These are phyloP conservation scores for Channa maculata DNA, from an alignment of 2,113 vertebrate genomes.

Conservation along the genomic window DNA sequence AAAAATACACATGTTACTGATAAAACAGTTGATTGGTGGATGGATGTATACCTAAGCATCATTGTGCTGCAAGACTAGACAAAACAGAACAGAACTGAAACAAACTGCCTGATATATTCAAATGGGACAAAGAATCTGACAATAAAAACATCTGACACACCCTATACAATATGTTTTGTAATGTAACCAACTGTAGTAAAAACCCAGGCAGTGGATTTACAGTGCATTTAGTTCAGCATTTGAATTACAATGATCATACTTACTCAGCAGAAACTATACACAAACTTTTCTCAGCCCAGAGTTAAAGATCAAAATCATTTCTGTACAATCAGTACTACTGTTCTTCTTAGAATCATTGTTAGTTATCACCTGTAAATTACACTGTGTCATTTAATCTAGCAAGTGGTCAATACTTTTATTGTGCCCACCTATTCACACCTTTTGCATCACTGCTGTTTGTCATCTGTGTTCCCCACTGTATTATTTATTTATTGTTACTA, in stretches of 20 bases:
- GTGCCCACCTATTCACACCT: slow-evolving; percentile 29
- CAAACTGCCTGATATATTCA: no score
- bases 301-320: slow-evolving; percentile 4
- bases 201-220: no score
- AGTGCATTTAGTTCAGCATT: no score
- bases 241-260: not conserved
- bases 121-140: no score
- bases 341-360: slow-evolving; percentile 24
- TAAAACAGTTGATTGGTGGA: no score
- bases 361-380: slow-evolving; percentile 1
- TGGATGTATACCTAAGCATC: no score
- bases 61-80: no score
- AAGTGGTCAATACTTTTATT: slow-evolving; percentile 39
- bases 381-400: slow-evolving; percentile 46
- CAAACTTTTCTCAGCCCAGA: not conserved
- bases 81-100: no score
- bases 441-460: slow-evolving; percentile 43
- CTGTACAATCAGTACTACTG: not conserved
- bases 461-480: slow-evolving; percentile 21
- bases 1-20: not conserved
- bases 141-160: no score
- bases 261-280: not conserved
- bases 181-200: no score
- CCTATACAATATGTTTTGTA: no score
- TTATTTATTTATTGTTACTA: slow-evolving; percentile 69